Percentiles rank a stretch among this genome's conserved stretches.
phyloP scores from a whole-genome alignment of 2,888 invertebrate species.

The Nebria salina region DNA sequence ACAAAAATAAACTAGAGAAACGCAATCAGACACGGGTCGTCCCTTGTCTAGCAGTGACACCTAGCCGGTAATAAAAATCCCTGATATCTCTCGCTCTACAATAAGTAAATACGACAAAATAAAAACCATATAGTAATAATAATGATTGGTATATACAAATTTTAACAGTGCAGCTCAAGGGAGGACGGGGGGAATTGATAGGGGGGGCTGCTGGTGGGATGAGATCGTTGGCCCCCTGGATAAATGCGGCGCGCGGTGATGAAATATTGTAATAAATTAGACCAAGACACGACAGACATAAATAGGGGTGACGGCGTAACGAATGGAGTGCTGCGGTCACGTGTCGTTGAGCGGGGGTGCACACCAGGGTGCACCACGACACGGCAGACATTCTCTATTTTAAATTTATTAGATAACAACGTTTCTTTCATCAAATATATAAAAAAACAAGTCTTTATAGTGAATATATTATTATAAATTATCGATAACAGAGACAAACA shows the following conservation, averaged over 20 bases:
- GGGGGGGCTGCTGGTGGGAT: constrained; percentile 3
- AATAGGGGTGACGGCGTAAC: background rate
- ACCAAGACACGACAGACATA: background rate
- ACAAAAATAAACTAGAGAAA: constrained; percentile 46
- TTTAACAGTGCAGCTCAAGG: constrained; percentile 15
- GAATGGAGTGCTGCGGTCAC: background rate
- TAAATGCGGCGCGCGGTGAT: background rate
- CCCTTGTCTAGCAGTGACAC: background rate
- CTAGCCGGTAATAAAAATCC: background rate
- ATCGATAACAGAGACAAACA: constrained; percentile 7
- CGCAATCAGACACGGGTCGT: constrained; percentile 31
- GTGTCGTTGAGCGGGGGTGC: background rate
- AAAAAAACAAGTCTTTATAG: constrained; percentile 1
- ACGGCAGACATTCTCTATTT: background rate
- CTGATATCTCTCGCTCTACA: background rate
- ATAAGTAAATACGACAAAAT: background rate
- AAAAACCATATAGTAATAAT: constrained; percentile 7
- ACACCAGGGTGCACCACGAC: background rate
- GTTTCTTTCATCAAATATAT: constrained; percentile 1
- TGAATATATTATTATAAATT: constrained; percentile 1
- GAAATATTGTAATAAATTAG: background rate
- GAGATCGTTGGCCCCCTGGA: background rate
- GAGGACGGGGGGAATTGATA: background rate
- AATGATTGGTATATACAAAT: constrained; percentile 10
- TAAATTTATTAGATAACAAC: constrained; percentile 1